phyloP scores from a whole-genome alignment of 2,888 invertebrate genomes.

The Tachystola acroxantha region DNA sequence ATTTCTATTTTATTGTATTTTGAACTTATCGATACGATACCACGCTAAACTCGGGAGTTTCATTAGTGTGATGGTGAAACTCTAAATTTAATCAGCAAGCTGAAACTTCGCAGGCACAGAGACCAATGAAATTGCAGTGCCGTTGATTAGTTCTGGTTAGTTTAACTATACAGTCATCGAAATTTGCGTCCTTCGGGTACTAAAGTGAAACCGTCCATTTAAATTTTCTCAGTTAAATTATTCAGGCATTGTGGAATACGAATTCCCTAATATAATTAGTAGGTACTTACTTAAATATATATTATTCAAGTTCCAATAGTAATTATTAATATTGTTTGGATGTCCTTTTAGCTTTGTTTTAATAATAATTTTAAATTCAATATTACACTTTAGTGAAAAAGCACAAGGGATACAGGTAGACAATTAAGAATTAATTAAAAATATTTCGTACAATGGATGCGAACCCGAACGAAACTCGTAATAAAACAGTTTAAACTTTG shows the following conservation, averaged over 20 bases:
- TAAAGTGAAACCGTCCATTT: constrained; percentile 4
- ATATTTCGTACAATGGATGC: neutral
- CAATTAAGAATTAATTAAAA: neutral
- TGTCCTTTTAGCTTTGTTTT: too few species aligned
- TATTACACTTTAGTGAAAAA: too few species aligned
- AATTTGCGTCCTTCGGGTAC: constrained; percentile 31
- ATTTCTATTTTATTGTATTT: too few species aligned
- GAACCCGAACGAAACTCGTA: neutral
- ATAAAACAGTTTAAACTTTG: constrained; percentile 36
- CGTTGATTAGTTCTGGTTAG: constrained; percentile 60
- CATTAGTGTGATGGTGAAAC: constrained; percentile 34
- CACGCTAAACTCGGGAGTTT: constrained; percentile 12
- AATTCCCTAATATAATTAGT: too few species aligned
- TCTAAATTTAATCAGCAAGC: constrained; percentile 60
- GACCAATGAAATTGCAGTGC: constrained; percentile 29
- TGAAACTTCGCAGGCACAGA: constrained; percentile 35
- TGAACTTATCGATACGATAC: constrained; percentile 14
- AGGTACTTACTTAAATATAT: too few species aligned
- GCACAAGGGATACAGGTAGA: too few species aligned
- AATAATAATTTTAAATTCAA: too few species aligned
- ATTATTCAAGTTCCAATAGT: too few species aligned
- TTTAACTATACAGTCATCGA: constrained; percentile 47
- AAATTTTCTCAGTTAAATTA: constrained; percentile 3
- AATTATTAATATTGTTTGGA: too few species aligned
- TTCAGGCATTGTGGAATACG: too few species aligned